Evolutionary conservation across 2,113 vertebrate genomes (phyloP), one percentile per base, ranked within the genome.

Genomic region (Dasyprocta punctata): DNA sequence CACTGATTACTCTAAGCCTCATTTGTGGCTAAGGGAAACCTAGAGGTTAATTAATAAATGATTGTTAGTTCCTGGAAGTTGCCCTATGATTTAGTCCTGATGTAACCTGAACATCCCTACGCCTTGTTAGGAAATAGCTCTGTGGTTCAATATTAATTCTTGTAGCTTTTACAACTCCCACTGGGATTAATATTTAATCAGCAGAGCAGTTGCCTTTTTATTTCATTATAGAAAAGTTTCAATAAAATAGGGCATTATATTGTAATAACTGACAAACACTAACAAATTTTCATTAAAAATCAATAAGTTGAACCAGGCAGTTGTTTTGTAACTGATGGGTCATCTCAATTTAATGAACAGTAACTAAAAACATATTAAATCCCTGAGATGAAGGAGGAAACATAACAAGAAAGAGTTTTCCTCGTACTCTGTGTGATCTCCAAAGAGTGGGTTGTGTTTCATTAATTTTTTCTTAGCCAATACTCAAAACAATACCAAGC

Each of bases 171-270:
- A 86, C 54, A 90, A 75, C 19, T 96, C 86, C 87, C 82, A 60
- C 58, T 89, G 94, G 90, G 78, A 96, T 97, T 97, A 94, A 94
- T 97, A 97, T 96, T 98, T 97, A 96, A 96, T 97, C 92, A 97
- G 95, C 94, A 96, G 85, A 96, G 88, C 44, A 38, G 54, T 94
- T 95, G 82, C 38, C 61, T 95, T 97, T 97, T 96, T 89, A 97
- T 97, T 97, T 96, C 80, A 91, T 96, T 95, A 94, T 63, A 77
- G 88, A 95, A 90, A 97, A 91, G 26, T 71, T 97, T 96, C 92
- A 89, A 81, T 80, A 90, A 86, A 89, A 90, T 60, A 95, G 30
- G 65, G 52, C 12, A 69, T 95, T 95, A 89, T 86, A 52, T 83
- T 96, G 44, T 85, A 96, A 92, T 91, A 83, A 96, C 90, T 96